phyloP scores from a whole-genome alignment of 2,113 vertebrate genomes.

The Phyllostomus hastatus region DNA sequence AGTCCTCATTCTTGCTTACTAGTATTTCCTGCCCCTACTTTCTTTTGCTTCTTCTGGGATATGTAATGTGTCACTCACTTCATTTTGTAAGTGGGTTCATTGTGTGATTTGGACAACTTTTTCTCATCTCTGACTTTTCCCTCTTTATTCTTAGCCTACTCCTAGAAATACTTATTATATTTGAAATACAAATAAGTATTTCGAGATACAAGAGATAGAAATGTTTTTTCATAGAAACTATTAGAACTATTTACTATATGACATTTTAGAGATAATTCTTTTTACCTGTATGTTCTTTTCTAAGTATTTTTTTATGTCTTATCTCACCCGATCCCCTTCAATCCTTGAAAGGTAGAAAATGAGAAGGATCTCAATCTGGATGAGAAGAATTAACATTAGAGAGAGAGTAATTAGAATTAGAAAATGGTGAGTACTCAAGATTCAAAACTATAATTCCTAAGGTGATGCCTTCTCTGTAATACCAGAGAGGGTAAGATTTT shows the following conservation, averaged over 20 bases:
- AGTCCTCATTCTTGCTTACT: neutral
- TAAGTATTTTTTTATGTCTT: neutral
- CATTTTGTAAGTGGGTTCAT: neutral
- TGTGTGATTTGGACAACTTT: neutral
- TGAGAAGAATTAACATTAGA: neutral
- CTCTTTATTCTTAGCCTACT: neutral
- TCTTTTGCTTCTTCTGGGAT: neutral
- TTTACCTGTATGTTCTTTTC: neutral
- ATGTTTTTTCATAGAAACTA: neutral
- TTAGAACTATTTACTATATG: neutral
- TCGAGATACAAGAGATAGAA: neutral
- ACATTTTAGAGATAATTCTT: neutral
- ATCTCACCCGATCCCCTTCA: neutral
- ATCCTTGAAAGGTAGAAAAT: neutral
- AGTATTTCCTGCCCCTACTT: neutral
- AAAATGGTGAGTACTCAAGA: neutral
- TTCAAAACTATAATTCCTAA: neutral
- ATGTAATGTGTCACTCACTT: neutral
- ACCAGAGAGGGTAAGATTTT: neutral
- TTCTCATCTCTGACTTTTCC: neutral
- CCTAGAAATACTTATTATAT: neutral
- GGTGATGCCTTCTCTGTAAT: neutral
- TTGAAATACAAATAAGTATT: neutral
- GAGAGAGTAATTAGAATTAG: neutral
- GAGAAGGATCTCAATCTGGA: neutral